phyloP scores from a whole-genome alignment of 2,888 invertebrate species.

The Teleiodes luculella region DNA sequence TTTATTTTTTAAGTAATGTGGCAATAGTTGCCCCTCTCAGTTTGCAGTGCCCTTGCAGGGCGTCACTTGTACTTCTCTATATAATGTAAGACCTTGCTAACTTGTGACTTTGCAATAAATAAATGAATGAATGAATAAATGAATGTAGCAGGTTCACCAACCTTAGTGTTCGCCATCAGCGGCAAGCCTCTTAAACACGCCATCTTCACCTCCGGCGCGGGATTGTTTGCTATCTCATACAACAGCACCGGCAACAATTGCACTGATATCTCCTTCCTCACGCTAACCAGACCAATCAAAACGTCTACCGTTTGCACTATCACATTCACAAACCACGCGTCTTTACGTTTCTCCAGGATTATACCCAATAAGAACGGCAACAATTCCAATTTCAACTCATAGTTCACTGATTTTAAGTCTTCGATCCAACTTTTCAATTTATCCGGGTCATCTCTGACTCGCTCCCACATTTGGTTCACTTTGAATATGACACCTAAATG shows the following conservation, averaged over 20 bases:
- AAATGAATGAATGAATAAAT: no score
- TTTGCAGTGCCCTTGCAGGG: no score
- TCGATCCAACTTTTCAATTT: constrained; percentile 76
- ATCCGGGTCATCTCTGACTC: constrained; percentile 45
- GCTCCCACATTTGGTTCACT: constrained; percentile 58
- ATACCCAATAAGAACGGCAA: constrained; percentile 77
- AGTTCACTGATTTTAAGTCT: constrained; percentile 55
- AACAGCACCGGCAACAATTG: constrained; percentile 81
- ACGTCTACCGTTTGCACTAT: constrained; percentile 72
- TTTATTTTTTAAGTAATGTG: no score
- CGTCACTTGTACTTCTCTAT: no score
- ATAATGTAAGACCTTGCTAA: no score
- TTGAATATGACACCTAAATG: constrained; percentile 51
- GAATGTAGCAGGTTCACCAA: constrained; percentile 24
- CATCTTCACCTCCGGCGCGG: constrained; percentile 78
- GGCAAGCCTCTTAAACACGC: constrained; percentile 83
- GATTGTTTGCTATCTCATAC: constrained; percentile 82
- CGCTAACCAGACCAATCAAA: constrained; percentile 73
- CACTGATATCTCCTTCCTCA: constrained; percentile 75
- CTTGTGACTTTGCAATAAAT: no score
- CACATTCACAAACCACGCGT: constrained; percentile 48
- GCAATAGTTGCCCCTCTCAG: no score
- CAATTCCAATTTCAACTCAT: constrained; percentile 67
- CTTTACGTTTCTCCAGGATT: constrained; percentile 67
- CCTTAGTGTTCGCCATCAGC: constrained; percentile 84